Percentiles rank a stretch among this genome's conserved stretches.
phyloP scores from a whole-genome alignment of 2,797 vertebrate genomes.

The Graptemys geographica region DNA sequence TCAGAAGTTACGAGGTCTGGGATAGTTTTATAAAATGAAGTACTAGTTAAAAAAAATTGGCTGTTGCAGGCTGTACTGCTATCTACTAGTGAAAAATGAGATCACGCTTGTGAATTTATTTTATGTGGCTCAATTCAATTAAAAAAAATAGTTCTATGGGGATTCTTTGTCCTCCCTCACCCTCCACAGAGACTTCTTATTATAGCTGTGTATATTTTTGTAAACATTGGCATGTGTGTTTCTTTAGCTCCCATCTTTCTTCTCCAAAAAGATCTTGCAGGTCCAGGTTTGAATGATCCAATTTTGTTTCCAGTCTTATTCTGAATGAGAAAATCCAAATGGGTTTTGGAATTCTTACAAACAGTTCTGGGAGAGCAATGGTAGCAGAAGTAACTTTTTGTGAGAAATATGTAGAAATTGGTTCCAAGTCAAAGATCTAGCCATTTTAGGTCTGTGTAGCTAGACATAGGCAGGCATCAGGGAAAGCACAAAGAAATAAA shows the following conservation, averaged over 20 bases:
- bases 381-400: not conserved
- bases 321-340: not conserved
- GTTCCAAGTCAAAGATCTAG: not conserved
- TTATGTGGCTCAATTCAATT: not conserved
- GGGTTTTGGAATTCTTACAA: not conserved
- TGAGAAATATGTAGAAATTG: not conserved
- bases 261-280: not conserved
- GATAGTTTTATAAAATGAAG: not conserved
- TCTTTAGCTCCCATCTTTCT: not conserved
- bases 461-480: not conserved
- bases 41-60: not conserved
- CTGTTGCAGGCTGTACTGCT: not conserved
- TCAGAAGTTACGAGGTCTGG: not conserved
- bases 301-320: not conserved
- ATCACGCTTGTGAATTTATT: not conserved
- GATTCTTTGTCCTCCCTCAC: not conserved
- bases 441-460: not conserved
- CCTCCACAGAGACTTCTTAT: slow-evolving; percentile 16
- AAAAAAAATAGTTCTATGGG: not conserved
- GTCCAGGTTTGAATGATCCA: not conserved
- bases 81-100: not conserved
- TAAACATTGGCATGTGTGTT: not conserved
- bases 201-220: slow-evolving; percentile 11
- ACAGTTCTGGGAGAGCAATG: not conserved
- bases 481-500: not conserved